Percentiles rank a stretch among this genome's conserved stretches.
These are phyloP conservation scores for Agrochola macilenta DNA, from an alignment of 2,888 invertebrate genomes.

Conservation along the genomic window DNA sequence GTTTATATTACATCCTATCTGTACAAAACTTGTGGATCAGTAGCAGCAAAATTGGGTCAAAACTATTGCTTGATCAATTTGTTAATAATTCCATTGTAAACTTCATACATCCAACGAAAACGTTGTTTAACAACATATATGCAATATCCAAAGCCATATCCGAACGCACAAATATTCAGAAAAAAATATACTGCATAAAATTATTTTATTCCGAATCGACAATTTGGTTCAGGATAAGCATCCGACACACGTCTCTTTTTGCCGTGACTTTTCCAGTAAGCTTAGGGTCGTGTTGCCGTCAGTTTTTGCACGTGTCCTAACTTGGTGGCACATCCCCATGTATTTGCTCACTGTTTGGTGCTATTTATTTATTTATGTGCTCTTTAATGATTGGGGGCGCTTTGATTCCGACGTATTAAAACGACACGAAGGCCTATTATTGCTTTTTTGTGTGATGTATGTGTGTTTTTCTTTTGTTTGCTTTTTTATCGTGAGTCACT, in stretches of 20 bases:
- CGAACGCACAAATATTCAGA: background rate
- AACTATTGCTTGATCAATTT: background rate
- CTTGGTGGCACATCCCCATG: slow-evolving; percentile 77
- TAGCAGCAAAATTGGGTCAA: slow-evolving; percentile 6
- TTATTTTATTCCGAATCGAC: slow-evolving; percentile 26
- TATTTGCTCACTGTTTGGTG: slow-evolving; percentile 80
- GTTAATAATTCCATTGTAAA: background rate
- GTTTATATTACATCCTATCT: slow-evolving; percentile 63
- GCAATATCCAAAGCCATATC: background rate
- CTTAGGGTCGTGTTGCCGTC: slow-evolving; percentile 34
- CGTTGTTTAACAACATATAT: background rate
- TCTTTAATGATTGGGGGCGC: slow-evolving; percentile 86
- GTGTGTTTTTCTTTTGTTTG: slow-evolving; percentile 59
- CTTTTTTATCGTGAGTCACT: slow-evolving; percentile 47
- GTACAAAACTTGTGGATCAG: slow-evolving; percentile 5
- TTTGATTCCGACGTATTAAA: slow-evolving; percentile 85
- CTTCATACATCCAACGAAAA: background rate
- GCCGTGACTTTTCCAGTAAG: slow-evolving; percentile 52
- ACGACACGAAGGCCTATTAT: slow-evolving; percentile 74
- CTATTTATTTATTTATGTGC: slow-evolving; percentile 86
- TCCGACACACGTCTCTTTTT: slow-evolving; percentile 18
- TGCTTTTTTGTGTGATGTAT: slow-evolving; percentile 73
- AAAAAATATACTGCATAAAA: background rate
- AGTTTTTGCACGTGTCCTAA: slow-evolving; percentile 65
- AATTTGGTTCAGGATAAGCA: slow-evolving; percentile 32